A percentile compares a stretch with the other conserved stretches of the same genome.
phyloP scores from a whole-genome alignment of 2,888 invertebrate species.

The Apodemia mormo region DNA sequence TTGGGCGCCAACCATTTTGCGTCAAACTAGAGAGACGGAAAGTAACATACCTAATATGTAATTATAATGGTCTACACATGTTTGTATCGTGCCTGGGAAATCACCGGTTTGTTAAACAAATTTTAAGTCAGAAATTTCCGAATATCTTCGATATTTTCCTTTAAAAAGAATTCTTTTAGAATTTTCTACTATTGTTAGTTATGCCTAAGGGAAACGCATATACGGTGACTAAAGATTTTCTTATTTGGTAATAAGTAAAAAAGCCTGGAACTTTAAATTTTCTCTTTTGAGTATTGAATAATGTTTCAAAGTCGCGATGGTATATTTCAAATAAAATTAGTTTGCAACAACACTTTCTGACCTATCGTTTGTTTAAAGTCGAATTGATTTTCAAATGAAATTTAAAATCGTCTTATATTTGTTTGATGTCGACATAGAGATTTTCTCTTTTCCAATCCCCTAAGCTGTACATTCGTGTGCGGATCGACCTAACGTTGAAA shows the following conservation, averaged over 20 bases:
- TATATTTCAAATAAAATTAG: no score
- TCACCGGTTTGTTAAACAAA: background rate
- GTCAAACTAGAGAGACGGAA: constrained; percentile 12
- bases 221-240: background rate
- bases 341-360: no score
- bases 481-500: background rate
- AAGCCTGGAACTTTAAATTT: no score
- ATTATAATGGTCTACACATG: constrained; percentile 2
- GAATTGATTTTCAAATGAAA: no score
- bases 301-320: no score
- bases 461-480: background rate
- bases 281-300: no score
- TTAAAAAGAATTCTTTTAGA: no score
- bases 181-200: background rate
- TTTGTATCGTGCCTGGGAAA: background rate
- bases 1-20: constrained; percentile 1
- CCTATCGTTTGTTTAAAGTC: no score
- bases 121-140: background rate
- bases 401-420: no score
- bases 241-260: no score
- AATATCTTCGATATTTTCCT: no score
- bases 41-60: background rate
- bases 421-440: no score
- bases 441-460: background rate
- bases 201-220: background rate